A percentile compares a stretch with the other conserved stretches of the same genome.
Evolutionary conservation across 2,888 invertebrate species (phyloP).

Genomic region (Cantharis nigra): DNA sequence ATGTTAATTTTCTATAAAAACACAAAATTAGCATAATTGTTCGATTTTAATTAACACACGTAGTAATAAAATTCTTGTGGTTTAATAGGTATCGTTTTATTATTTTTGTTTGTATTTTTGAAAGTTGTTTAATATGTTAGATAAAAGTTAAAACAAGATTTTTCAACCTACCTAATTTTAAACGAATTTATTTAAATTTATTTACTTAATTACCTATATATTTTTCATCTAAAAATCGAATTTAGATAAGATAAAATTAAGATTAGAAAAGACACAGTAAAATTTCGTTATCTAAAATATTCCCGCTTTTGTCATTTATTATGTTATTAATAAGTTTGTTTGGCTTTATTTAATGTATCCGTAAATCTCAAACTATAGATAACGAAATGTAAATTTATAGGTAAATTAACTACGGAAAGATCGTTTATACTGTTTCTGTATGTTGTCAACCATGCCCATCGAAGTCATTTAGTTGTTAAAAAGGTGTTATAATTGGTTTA

Average conservation of each 20-base stretch:
- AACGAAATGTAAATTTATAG: conserved; percentile 1
- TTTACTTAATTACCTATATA: background rate
- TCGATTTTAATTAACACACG: background rate
- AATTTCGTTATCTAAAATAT: background rate
- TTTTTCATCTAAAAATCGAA: background rate
- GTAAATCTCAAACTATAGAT: background rate
- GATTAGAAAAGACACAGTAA: background rate
- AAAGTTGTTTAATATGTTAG: background rate
- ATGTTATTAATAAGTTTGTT: conserved; percentile 4
- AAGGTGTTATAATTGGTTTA: conserved; percentile 58
- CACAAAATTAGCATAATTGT: background rate
- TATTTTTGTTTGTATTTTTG: background rate
- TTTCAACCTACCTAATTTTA: background rate
- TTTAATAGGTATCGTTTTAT: background rate
- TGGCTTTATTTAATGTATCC: background rate
- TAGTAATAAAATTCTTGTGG: background rate
- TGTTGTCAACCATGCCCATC: conserved; percentile 52
- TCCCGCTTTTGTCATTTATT: background rate
- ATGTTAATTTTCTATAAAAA: background rate
- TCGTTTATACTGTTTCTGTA: conserved; percentile 12
- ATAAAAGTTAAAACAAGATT: background rate
- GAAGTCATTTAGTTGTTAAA: conserved; percentile 54
- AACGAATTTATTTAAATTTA: background rate
- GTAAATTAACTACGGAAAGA: conserved; percentile 2
- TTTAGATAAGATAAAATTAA: background rate